These are phyloP conservation scores for Scaptomyza tumidula DNA, from an alignment of 2,888 invertebrate genomes.

Conservation along the genomic window DNA sequence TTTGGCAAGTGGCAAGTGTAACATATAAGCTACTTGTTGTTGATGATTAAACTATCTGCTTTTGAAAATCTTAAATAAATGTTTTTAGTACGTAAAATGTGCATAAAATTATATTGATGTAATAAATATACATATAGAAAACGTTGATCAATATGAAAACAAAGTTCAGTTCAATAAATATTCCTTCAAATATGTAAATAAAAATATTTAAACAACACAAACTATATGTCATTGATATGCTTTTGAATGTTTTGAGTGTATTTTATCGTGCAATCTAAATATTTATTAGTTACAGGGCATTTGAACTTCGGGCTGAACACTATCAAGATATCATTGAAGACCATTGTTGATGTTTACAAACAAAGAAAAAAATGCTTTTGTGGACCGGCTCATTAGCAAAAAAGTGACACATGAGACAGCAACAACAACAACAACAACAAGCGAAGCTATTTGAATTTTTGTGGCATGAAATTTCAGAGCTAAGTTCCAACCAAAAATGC, in stretches of 20 bases:
- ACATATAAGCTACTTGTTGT: background rate
- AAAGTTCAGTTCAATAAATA: background rate
- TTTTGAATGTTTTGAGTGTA: background rate
- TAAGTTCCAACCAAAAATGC: constrained; percentile 19
- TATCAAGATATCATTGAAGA: constrained; percentile 2
- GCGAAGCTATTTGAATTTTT: constrained; percentile 26
- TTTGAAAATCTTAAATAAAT: too few species aligned
- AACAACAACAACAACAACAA: constrained; percentile 25
- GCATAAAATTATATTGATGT: too few species aligned
- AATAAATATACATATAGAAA: too few species aligned
- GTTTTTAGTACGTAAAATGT: too few species aligned
- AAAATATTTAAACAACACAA: background rate
- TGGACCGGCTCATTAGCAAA: constrained; percentile 61
- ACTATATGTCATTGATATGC: background rate
- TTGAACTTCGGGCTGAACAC: constrained; percentile 14
- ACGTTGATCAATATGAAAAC: too few species aligned
- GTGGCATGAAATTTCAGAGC: constrained; percentile 42
- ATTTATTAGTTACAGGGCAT: constrained; percentile 46
- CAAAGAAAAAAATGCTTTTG: background rate
- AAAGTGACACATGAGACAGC: constrained; percentile 60
- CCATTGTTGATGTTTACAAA: constrained; percentile 35
- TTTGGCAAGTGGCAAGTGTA: background rate
- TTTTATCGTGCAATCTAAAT: constrained; percentile 25
- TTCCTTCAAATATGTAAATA: background rate
- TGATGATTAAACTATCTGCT: too few species aligned